Percentiles rank a stretch among this genome's conserved stretches.
Evolutionary conservation across 1,140 invertebrate genomes (phyloP).

Genomic region (Apocrypta bakeri): DNA sequence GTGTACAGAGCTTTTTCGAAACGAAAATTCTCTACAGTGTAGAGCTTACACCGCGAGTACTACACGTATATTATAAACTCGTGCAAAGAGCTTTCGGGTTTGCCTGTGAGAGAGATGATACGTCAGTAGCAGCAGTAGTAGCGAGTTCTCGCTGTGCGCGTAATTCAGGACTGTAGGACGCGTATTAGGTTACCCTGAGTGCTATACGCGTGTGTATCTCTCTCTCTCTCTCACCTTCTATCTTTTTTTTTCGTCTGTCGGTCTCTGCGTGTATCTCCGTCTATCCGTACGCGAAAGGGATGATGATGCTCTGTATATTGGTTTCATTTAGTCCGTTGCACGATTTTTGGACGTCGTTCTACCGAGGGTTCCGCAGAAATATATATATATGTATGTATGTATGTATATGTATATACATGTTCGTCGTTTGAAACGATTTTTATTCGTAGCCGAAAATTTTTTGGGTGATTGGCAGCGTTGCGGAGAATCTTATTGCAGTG

Average conservation of each 20-base stretch:
- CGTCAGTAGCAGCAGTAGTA: background rate
- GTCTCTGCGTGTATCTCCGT: background rate
- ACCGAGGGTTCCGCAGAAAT: background rate
- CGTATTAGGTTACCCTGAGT: conserved; percentile 19
- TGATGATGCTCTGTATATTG: background rate
- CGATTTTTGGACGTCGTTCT: conserved; percentile 5
- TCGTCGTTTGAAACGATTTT: background rate
- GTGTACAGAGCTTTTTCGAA: too few relatives aligned
- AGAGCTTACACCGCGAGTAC: background rate
- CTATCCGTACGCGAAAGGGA: background rate
- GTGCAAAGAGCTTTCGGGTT: background rate
- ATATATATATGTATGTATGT: too few relatives aligned
- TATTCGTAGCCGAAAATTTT: background rate
- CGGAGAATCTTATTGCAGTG: too few relatives aligned
- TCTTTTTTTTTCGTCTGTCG: background rate
- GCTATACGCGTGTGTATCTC: background rate
- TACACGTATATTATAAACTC: background rate
- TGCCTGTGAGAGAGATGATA: conserved; percentile 13
- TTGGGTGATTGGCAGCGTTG: too few relatives aligned
- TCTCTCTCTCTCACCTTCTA: background rate
- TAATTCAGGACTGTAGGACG: conserved; percentile 8
- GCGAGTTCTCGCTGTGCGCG: background rate
- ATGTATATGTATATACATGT: too few relatives aligned
- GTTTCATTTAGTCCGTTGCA: background rate
- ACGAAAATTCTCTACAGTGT: too few relatives aligned